Base-by-base conservation (phyloP, 2,113 vertebrate genomes). In the Odocoileus hemionus region DNA sequence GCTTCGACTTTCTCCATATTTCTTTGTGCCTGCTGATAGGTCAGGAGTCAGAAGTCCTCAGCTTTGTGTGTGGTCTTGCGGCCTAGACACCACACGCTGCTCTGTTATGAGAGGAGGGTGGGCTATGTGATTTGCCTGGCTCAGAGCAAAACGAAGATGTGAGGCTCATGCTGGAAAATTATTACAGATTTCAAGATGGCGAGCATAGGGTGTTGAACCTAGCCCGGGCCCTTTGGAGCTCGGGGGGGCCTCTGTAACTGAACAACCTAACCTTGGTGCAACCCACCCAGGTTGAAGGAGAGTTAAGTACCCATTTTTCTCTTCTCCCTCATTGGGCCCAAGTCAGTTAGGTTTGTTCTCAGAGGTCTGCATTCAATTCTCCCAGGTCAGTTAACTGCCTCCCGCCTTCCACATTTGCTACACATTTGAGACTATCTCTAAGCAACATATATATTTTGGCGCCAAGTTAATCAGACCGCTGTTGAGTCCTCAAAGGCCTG, bases 381-480 rank as follows among this genome's bases (percentile, higher is more conserved):
- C 45, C 88, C 88, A 91, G 15, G 52, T 83, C 61, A 64, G 1
- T 57, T 33, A 47, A 43, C 58, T 47, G n/a, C 58, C 78, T 61
- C 0, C 0, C 1, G 43, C 70, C 45, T 94, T 47, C 95, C 43
- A 0, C 60, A 8, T 82, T 96, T 45, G 47, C 83, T 95, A 23
- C 2, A 93, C 89, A 36, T 89, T 67, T 19, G 43, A 96, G 57
- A 61, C 54, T 36, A 19, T 95, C 97, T 98, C 91, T 91, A 93
- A 97, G 96, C 1, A 12, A 85, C 90, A n/a, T 0, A 0, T 30
- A 39, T 85, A 52, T 70, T 1, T n/a, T 60, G 36, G n/a, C 21
- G 26, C 94, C 92, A 93, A 97, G 97, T 43, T 96, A 98, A 95
- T 95, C 97, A 61, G 78, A 21, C 94, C 54, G 76, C 91, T 67